Base-by-base conservation (phyloP, 2,113 vertebrate genomes). In the Romanogobio albipinnatus region DNA sequence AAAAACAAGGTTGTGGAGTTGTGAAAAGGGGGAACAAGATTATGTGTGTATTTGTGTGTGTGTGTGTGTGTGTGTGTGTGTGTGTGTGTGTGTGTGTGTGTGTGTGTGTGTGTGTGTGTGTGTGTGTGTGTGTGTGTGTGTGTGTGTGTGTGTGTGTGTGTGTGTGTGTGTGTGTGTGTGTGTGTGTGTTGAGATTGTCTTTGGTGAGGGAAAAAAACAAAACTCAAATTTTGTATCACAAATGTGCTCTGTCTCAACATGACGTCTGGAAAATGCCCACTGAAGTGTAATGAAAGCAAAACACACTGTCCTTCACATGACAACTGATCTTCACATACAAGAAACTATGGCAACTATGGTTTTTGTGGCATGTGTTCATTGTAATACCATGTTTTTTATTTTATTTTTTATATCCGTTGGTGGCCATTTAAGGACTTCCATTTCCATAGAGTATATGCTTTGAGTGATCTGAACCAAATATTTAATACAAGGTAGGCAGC, bases 1-100 rank as follows among this genome's bases (percentile, higher is more conserved):
- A 76, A 68, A 80, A 87, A 87, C n/a, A 77, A 84, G 68, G 56
- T 49, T 62, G 9, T 45, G 39, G 53, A n/a, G 49, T 49, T 24
- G 5, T 43, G 39, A 8, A 75, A 29, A 7, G 29, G n/a, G 43
- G n/a, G 68, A 15, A 39, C 33, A 26, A 74, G 1, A 26, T 19
- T 33, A 2, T 53, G 62, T 68, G 62, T 79, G 29, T 15, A 15
- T 74, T 24, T 29, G 5, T 43, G 59, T 9, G 14, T 59, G 58
- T 59, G n/a, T 66, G 19, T 68, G 24, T 68, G 15, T 66, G 45
- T 26, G 14, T n/a, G 36, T n/a, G n/a, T 22, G 22, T 29, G 29
- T 29, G 47, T 22, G 1, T 9, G 33, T 19, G 9, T 45, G 2
- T 64, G 33, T 78, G 36, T 39, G 51, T 43, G 29, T 8, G 10